Base-by-base conservation (phyloP, 2,797 vertebrate species). In the Pachyuromys duprasi region DNA sequence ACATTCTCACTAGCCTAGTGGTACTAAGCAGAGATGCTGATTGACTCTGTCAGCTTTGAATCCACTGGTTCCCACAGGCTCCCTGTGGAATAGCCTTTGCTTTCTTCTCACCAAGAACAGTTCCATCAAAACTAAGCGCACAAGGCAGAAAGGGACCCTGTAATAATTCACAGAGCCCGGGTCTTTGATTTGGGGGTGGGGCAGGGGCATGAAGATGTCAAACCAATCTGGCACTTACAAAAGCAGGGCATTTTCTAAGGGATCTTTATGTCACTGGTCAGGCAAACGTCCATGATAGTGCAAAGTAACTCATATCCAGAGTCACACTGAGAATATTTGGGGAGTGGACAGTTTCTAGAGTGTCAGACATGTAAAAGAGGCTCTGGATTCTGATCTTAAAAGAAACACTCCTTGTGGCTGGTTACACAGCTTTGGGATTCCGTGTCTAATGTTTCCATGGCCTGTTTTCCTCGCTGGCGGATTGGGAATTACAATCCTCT, bases 341-440 rank as follows among this genome's bases (percentile, higher is more conserved):
- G n/a, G 49, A 65, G 4, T 39, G 57, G 26, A 76, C 55, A 31
- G 9, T 80, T 88, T 83, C 53, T 57, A 88, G 76, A 72, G 78
- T 80, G 60, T 57, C 81, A 63, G 0, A 15, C 0, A 57, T 80
- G 78, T 60, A 22, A 36, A 18, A 57, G 20, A 36, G 78, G 78
- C 65, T 92, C 49, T 63, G 31, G 20, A 95, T 86, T 93, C 60
- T 53, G 45, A 60, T 8, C 13, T 80, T 76, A 95, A 67, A 49
- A 53, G 5, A 24, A 78, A 87, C 65, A 80, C 49, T 93, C 22
- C 7, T 11, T 24, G 45, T 82, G 33, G 36, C 26, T 24, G 8
- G 65, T n/a, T 92, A 14, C 70, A 17, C 53, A 82, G 79, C 33
- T 95, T 84, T 53, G 78, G 76, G 93, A 97, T 57, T 55, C 83